phyloP scores from a whole-genome alignment of 2,113 vertebrate genomes.

The Oreotrochilus melanogaster region DNA sequence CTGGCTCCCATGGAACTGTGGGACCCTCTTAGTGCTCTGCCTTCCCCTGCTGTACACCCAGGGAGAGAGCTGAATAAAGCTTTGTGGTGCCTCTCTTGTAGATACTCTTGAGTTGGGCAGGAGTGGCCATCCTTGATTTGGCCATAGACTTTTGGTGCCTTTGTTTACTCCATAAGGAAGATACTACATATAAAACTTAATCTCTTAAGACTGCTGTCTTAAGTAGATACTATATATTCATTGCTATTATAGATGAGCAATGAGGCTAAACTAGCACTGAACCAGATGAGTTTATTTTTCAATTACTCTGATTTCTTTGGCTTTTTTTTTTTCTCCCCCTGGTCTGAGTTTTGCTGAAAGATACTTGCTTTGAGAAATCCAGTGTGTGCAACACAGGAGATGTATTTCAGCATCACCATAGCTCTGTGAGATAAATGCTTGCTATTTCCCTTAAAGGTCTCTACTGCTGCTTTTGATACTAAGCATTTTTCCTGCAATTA shows the following conservation, averaged over 20 bases:
- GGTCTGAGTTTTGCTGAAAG: background rate
- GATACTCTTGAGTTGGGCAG: background rate
- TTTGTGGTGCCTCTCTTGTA: background rate
- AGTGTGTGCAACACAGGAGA: background rate
- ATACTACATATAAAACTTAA: background rate
- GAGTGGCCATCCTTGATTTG: too few species aligned
- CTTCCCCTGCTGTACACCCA: background rate
- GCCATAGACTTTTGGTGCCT: background rate
- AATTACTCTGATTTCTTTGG: background rate
- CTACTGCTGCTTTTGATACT: background rate
- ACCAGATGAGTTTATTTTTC: background rate
- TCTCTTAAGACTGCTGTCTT: background rate
- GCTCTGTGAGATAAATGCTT: background rate
- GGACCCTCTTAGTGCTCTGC: background rate
- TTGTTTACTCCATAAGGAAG: background rate
- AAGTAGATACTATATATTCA: background rate
- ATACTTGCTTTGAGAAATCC: background rate
- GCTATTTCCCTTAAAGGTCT: background rate
- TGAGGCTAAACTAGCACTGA: background rate
- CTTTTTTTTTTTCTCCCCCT: background rate
- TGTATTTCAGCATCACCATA: background rate
- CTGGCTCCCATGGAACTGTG: accelerated
- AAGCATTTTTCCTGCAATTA: background rate
- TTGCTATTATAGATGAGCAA: background rate
- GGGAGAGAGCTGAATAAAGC: background rate